Evolutionary conservation across 2,797 vertebrate genomes (phyloP).

Genomic region (Chiroxiphia lanceolata): DNA sequence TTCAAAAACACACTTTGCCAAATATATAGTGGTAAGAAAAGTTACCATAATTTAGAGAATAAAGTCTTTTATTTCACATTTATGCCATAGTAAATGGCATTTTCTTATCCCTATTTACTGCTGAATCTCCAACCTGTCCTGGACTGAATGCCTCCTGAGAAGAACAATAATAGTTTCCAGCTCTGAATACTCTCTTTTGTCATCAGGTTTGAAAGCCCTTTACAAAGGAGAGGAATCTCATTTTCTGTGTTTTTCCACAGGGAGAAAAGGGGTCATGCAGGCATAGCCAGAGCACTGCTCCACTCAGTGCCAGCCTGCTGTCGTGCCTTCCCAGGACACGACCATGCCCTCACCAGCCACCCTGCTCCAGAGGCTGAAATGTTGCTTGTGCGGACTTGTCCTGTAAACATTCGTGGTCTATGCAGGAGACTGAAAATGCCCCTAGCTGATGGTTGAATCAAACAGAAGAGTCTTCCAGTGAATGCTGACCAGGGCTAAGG

Average conservation of each 20-base stretch:
- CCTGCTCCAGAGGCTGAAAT: not conserved
- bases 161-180: slow-evolving; percentile 55
- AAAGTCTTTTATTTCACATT: not conserved
- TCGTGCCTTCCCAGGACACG: not conserved
- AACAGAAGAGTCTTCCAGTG: not conserved
- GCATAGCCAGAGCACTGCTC: not conserved
- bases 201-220: slow-evolving; percentile 46
- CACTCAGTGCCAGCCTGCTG: not conserved
- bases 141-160: slow-evolving; percentile 38
- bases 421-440: not conserved
- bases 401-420: accelerated
- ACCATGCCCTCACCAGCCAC: not conserved
- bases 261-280: not conserved
- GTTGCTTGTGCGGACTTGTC: not conserved
- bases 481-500: not conserved
- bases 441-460: not conserved
- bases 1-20: not conserved
- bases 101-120: slow-evolving; percentile 22
- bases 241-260: slow-evolving; percentile 18
- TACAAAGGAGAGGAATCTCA: slow-evolving; percentile 52
- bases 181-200: slow-evolving; percentile 63
- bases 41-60: not conserved
- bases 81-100: not conserved
- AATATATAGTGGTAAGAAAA: not conserved
- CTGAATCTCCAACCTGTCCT: slow-evolving; percentile 36